These are phyloP conservation scores for Pogonocherus hispidulus DNA, from an alignment of 2,888 invertebrate genomes.

Conservation along the genomic window DNA sequence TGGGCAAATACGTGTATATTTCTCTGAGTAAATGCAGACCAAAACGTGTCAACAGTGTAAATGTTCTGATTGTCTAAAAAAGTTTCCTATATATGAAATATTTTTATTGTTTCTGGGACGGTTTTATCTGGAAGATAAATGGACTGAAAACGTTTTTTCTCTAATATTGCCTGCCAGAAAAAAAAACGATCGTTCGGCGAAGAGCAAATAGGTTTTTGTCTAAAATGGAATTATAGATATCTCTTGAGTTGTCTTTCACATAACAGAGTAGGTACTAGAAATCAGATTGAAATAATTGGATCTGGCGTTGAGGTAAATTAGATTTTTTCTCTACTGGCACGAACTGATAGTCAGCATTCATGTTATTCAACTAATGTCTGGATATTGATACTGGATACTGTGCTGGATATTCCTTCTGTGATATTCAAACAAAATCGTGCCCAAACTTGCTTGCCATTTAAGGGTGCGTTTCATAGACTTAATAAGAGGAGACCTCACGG, in stretches of 20 bases:
- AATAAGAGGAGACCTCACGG: no score
- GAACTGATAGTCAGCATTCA: no score
- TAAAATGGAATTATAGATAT: slow-evolving; percentile 14
- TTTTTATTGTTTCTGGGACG: slow-evolving; percentile 20
- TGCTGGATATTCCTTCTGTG: no score
- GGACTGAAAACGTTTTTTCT: slow-evolving; percentile 20
- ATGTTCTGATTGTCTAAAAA: slow-evolving; percentile 14
- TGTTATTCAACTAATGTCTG: no score
- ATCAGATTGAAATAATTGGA: no score
- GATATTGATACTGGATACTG: no score
- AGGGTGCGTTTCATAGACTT: no score
- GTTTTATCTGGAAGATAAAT: slow-evolving; percentile 24
- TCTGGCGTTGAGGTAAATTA: no score
- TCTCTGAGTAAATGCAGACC: not conserved
- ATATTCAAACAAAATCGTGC: no score
- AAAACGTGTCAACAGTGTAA: slow-evolving; percentile 13
- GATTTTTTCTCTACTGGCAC: no score
- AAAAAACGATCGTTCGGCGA: not conserved
- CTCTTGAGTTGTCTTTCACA: not conserved
- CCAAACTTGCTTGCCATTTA: no score
- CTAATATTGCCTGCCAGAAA: not conserved
- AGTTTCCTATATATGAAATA: slow-evolving; percentile 17
- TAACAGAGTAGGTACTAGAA: no score
- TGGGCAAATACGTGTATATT: not conserved
- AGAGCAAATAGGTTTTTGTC: slow-evolving; percentile 11